Conservation (phyloP, 2,797 vertebrate genomes). For the Sebastiscus tertius region DNA sequence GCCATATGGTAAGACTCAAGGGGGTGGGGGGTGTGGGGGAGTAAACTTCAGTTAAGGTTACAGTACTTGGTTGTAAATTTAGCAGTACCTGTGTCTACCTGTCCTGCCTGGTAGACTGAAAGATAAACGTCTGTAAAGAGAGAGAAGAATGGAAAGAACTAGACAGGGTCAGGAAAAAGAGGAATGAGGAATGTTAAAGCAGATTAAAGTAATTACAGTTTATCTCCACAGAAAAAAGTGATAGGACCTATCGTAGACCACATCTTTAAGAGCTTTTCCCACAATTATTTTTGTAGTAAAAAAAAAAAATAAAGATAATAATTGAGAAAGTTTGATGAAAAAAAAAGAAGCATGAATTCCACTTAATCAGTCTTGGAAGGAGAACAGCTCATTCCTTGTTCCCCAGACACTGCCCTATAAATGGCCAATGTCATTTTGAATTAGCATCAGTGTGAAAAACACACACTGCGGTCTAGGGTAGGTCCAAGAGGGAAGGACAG, state of each 20-base stretch:
- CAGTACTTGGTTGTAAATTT: slow-evolving; percentile 82
- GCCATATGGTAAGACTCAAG: slow-evolving; percentile 61
- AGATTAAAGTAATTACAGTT: slow-evolving; percentile 87
- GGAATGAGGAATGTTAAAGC: slow-evolving; percentile 91
- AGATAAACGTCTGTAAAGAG: slow-evolving; percentile 99
- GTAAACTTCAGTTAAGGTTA: slow-evolving; percentile 73
- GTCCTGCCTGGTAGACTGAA: slow-evolving; percentile 99
- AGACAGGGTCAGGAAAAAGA: slow-evolving; percentile 95
- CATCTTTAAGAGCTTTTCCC: slow-evolving; percentile 26
- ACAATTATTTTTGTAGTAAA: not conserved
- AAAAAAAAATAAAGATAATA: not conserved
- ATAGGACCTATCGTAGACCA: slow-evolving; percentile 83
- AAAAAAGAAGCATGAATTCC: not conserved
- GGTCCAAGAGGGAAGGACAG: slow-evolving; percentile 79
- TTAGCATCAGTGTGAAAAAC: slow-evolving; percentile 50
- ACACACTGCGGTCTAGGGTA: slow-evolving; percentile 79
- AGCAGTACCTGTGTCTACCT: slow-evolving; percentile 99
- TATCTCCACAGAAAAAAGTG: slow-evolving; percentile 78
- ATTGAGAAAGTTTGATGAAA: not conserved
- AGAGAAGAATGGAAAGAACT: slow-evolving; percentile 99
- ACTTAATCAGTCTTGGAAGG: slow-evolving; percentile 26
- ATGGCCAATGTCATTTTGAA: slow-evolving; percentile 46
- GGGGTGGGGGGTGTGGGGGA: slow-evolving; percentile 27
- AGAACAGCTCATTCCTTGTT: slow-evolving; percentile 42
- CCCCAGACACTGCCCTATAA: slow-evolving; percentile 38